Evolutionary conservation across 1,140 invertebrate species (phyloP).

Genomic region (Leptestheria dahalacensis): DNA sequence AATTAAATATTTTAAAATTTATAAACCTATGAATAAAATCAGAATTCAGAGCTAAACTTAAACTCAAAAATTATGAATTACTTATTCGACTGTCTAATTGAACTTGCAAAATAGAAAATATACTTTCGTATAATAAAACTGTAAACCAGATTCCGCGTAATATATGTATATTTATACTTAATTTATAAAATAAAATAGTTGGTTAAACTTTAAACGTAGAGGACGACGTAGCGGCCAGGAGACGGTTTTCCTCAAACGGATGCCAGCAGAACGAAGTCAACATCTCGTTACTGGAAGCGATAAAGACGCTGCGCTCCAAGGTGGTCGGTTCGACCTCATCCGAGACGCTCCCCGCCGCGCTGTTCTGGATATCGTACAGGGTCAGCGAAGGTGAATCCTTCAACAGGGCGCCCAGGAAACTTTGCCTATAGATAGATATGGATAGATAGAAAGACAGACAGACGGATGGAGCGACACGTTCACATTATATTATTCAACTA

Average conservation of each 20-base stretch:
- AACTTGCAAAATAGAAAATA: not conserved
- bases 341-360: constrained; percentile 41
- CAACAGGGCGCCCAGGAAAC: constrained; percentile 55
- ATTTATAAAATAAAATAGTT: not conserved
- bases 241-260: constrained; percentile 53
- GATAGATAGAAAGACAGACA: not conserved
- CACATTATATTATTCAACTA: not conserved
- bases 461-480: too few species aligned
- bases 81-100: too few species aligned
- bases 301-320: constrained; percentile 45
- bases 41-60: too few species aligned
- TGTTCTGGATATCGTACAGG: constrained; percentile 57
- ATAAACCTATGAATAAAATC: not conserved
- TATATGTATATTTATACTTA: not conserved
- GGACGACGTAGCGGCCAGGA: constrained; percentile 48
- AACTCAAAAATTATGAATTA: too few species aligned
- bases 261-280: constrained; percentile 70
- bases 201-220: constrained; percentile 28
- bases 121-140: too few species aligned
- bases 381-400: constrained; percentile 49
- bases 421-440: constrained; percentile 35
- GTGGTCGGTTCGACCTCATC: constrained; percentile 58
- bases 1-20: constrained; percentile 7
- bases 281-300: constrained; percentile 1
- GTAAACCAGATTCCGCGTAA: too few species aligned